phyloP scores from a whole-genome alignment of 1,140 invertebrate species.

The Aphelinus atriplicis region DNA sequence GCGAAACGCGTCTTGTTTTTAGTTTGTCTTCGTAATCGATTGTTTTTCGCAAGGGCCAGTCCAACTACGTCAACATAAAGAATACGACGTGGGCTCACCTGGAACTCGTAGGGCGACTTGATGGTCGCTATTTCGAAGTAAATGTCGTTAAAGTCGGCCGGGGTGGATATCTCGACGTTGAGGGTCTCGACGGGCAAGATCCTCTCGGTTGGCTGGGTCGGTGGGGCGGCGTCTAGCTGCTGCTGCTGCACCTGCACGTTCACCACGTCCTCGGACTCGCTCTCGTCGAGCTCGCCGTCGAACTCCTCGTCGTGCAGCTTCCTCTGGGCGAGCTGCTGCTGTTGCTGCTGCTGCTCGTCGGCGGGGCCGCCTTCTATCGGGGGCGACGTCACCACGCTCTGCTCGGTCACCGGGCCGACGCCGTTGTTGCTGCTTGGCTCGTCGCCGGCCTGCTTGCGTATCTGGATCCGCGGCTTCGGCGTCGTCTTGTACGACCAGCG shows the following conservation, averaged over 20 bases:
- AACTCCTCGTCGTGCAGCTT: constrained; percentile 51
- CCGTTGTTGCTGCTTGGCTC: constrained; percentile 57
- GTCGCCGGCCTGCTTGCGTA: constrained; percentile 75
- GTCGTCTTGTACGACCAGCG: constrained; percentile 90
- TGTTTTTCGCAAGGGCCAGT: too few relatives aligned
- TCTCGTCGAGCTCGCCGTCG: constrained; percentile 74
- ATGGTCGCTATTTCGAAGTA: constrained; percentile 90
- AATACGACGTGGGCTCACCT: constrained; percentile 67
- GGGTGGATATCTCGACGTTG: constrained; percentile 87
- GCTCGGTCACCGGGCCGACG: neutral
- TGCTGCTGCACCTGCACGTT: constrained; percentile 55
- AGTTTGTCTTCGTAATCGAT: too few relatives aligned
- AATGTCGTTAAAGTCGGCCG: constrained; percentile 82
- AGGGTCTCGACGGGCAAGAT: constrained; percentile 77
- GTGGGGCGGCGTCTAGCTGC: constrained; percentile 37
- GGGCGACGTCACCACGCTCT: constrained; percentile 53
- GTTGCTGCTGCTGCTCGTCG: neutral
- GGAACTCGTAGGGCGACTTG: constrained; percentile 88
- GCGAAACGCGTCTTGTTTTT: too few relatives aligned
- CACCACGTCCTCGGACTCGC: constrained; percentile 65
- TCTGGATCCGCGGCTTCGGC: constrained; percentile 84
- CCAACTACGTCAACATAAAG: too few relatives aligned
- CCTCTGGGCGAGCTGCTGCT: constrained; percentile 14
- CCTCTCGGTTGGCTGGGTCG: constrained; percentile 56
- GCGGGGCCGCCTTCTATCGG: neutral